Conservation (phyloP, 2,797 vertebrate genomes). For the Neosilurus mollespiculum region DNA sequence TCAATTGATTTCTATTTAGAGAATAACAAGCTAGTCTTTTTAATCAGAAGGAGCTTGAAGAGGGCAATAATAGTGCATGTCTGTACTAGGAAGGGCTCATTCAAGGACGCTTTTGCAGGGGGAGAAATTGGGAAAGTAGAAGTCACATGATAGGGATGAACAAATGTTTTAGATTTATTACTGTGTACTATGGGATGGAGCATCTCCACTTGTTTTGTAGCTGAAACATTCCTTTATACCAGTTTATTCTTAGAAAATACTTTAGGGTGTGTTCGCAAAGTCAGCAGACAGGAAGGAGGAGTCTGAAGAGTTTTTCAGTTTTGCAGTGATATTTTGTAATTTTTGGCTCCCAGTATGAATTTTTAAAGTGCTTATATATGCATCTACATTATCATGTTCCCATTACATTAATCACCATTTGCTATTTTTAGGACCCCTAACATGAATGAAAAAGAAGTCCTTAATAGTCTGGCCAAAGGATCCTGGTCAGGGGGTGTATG, state of each 20-base stretch:
- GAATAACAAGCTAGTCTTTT: conserved; percentile 23
- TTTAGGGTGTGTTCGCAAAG: not conserved
- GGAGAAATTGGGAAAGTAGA: conserved; percentile 18
- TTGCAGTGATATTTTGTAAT: not conserved
- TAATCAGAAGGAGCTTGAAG: conserved; percentile 17
- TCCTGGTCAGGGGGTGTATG: not conserved
- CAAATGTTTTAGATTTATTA: not conserved
- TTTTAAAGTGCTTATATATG: not conserved
- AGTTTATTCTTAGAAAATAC: not conserved
- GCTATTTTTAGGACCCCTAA: not conserved
- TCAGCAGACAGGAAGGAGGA: not conserved
- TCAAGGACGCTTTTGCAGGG: conserved; percentile 28
- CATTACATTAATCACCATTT: not conserved
- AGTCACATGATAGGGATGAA: not conserved
- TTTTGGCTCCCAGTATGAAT: not conserved
- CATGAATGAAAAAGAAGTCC: not conserved
- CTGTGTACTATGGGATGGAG: not conserved
- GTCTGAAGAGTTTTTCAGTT: not conserved
- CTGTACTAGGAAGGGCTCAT: conserved; percentile 35
- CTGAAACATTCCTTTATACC: not conserved
- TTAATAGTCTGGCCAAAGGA: not conserved
- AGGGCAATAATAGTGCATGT: conserved; percentile 15
- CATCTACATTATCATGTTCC: not conserved
- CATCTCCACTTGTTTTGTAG: conserved; percentile 1
- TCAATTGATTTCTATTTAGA: conserved; percentile 31